Conservation (phyloP, 2,797 vertebrate species). For the Anas capensis region DNA sequence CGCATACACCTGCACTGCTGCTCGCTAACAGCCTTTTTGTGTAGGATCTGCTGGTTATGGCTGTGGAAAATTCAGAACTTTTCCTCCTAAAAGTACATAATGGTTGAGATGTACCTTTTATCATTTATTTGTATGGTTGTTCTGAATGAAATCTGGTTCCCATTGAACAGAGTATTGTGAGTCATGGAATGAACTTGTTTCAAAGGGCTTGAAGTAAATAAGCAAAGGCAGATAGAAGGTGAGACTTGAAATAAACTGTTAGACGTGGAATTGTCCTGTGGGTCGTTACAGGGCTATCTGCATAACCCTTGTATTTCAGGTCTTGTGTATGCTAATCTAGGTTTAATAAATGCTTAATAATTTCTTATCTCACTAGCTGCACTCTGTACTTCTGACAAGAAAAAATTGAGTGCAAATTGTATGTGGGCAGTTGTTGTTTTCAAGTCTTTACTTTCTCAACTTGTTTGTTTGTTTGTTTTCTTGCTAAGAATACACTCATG, state of each 20-base stretch:
- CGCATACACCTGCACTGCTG: not conserved
- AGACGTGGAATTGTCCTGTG: not conserved
- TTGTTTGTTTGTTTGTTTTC: not conserved
- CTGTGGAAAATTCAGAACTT: not conserved
- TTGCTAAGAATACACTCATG: not conserved
- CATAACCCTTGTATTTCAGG: not conserved
- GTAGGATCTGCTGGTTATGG: not conserved
- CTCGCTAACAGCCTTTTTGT: not conserved
- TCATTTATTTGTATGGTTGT: not conserved
- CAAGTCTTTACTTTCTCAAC: not conserved
- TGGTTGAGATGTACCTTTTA: not conserved
- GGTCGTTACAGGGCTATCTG: not conserved
- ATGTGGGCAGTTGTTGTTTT: not conserved
- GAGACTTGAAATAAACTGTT: not conserved
- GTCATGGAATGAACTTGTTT: not conserved
- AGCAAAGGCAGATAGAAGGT: not conserved
- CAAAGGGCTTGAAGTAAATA: conserved; percentile 12
- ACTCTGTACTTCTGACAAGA: not conserved
- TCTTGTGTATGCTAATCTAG: not conserved
- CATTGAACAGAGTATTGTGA: not conserved
- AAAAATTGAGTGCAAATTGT: not conserved
- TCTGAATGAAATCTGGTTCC: not conserved
- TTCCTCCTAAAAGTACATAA: not conserved
- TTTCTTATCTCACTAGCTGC: not conserved
- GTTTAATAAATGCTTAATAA: not conserved